These are phyloP conservation scores for Planococcus citri DNA, from an alignment of 1,140 invertebrate species.

Conservation along the genomic window DNA sequence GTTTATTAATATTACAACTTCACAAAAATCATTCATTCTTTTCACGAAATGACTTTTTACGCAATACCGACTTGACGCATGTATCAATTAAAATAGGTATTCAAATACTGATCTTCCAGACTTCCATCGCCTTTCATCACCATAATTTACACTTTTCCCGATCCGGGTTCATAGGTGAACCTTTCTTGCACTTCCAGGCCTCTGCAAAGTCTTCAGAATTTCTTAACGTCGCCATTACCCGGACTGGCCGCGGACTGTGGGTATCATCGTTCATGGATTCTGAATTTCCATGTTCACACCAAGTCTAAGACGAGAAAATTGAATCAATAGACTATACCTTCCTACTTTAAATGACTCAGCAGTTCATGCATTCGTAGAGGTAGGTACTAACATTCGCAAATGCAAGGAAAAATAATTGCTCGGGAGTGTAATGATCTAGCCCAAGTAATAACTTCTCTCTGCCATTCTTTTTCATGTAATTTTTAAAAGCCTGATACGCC, in stretches of 20 bases:
- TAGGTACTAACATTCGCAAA: conserved; percentile 41
- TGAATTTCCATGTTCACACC: conserved; percentile 21
- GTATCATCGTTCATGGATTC: conserved; percentile 31
- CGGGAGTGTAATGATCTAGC: conserved; percentile 40
- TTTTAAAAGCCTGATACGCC: conserved; percentile 42
- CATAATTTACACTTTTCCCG: conserved; percentile 45
- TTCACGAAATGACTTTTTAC: too few species aligned
- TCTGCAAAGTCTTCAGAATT: conserved; percentile 76
- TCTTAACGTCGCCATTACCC: conserved; percentile 65
- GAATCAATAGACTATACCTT: too few species aligned
- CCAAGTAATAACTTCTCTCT: conserved; percentile 44
- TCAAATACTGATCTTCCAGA: too few species aligned
- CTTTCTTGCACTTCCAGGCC: conserved; percentile 61
- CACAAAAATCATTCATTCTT: too few species aligned
- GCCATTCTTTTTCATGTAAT: conserved; percentile 36
- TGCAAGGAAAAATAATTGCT: conserved; percentile 49
- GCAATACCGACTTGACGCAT: too few species aligned
- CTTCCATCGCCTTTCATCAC: too few species aligned
- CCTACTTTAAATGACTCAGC: too few species aligned
- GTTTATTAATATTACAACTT: too few species aligned
- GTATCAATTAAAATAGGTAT: too few species aligned
- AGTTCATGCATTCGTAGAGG: too few species aligned
- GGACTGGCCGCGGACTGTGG: conserved; percentile 58
- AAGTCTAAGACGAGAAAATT: conserved; percentile 13
- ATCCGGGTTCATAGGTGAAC: conserved; percentile 68